Conservation (phyloP, 2,113 vertebrate genomes). For the Pan paniscus region DNA sequence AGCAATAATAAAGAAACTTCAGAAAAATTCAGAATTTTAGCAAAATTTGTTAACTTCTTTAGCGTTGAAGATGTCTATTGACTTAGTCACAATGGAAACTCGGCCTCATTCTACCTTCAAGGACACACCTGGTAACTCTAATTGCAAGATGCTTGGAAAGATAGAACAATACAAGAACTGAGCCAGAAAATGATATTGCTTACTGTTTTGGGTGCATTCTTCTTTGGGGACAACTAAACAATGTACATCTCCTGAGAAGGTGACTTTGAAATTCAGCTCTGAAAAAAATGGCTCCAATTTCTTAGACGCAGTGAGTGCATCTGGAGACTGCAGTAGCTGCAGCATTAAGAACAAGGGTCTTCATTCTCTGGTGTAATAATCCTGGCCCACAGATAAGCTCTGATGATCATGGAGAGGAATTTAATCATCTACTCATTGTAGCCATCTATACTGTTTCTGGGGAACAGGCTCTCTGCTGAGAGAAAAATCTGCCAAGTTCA, state of each 20-base stretch:
- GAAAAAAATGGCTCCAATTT: neutral
- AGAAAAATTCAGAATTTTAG: neutral
- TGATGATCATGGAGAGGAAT: neutral
- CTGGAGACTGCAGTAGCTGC: neutral
- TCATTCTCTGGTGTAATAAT: neutral
- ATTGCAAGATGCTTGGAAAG: neutral
- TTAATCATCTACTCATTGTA: neutral
- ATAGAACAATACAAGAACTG: neutral
- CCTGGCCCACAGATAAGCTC: neutral
- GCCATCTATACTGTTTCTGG: neutral
- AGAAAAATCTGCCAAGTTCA: conserved; percentile 4
- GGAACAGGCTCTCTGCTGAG: neutral
- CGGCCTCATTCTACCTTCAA: neutral
- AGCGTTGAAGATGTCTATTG: neutral
- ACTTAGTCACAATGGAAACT: neutral
- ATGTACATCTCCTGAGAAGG: neutral
- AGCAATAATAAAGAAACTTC: neutral
- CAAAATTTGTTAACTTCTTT: neutral
- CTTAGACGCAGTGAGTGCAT: neutral
- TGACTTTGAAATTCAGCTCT: conserved; percentile 28
- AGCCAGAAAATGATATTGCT: neutral
- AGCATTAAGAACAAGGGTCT: neutral
- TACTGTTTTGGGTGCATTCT: neutral
- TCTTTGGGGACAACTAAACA: neutral
- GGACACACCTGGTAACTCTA: neutral